Evolutionary conservation across 2,888 invertebrate species (phyloP), one percentile per base, ranked within the genome.

Genomic region (Drosophila vallismaia): DNA sequence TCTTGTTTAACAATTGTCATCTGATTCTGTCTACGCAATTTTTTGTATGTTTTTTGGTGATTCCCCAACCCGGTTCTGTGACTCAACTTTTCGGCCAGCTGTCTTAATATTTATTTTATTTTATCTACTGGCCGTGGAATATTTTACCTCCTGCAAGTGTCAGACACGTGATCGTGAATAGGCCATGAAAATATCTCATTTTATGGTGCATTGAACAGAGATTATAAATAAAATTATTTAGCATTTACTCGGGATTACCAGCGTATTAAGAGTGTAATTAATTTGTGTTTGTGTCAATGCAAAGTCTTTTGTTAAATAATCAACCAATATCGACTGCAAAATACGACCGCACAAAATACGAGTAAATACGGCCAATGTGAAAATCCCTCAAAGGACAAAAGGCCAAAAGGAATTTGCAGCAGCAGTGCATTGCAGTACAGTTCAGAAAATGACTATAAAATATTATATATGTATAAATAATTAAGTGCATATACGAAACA

Each of bases 211-310:
- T 64, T 52, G 31, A 53, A 31, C 36, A 53, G 31, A 67, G 52
- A 52, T 64, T 64, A 63, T 31, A 63, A 26, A 26, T 33, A 76
- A 80, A 77, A 73, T 79, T 79, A 78, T 78, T 80, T 85, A 80
- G 79, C 70, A 70, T 74, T 70, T 74, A 82, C 68, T 28, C 60
- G 50, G 76, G 71, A 81, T 82, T 80, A 81, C 64, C 70, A 79
- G 36, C 79, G 69, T 52, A 84, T 82, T 86, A 82, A 86, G 82
- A 86, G 77, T 84, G 81, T 86, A 80, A 84, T 84, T 86, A 81
- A 82, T 86, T 80, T 76, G 71, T 76, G 81, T 76, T 63, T 74
- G 75, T 83, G 72, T 71, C 63, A 68, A 80, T 80, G 62, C 67
- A 59, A 63, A 69, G 55, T 36, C 56, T 56, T 69, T 57, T 71